Evolutionary conservation across 1,140 invertebrate species (phyloP).

Genomic region (Himalopsyche phryganea): DNA sequence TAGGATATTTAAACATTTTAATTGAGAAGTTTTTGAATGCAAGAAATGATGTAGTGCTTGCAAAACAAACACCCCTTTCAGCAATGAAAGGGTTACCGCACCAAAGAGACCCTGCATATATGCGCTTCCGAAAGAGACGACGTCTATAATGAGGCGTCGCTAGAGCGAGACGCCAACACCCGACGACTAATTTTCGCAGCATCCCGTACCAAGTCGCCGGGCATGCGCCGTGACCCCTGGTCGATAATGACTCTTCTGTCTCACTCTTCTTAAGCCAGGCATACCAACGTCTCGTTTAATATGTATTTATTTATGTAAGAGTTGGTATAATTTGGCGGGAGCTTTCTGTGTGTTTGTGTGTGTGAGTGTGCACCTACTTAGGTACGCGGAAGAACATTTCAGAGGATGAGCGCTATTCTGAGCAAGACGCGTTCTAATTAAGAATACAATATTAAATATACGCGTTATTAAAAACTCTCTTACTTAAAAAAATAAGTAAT

Average conservation of each 20-base stretch:
- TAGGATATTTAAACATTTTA: too few species aligned
- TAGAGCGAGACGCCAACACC: conserved; percentile 9
- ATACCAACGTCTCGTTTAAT: conserved; percentile 30
- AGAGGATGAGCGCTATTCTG: neutral
- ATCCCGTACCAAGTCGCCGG: conserved; percentile 7
- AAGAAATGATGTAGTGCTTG: too few species aligned
- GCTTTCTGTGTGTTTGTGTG: conserved; percentile 1
- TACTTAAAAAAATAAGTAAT: too few species aligned
- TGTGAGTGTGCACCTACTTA: conserved; percentile 4
- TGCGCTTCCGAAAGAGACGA: conserved; percentile 18
- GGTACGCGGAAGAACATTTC: neutral
- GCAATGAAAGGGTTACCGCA: neutral
- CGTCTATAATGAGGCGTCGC: conserved; percentile 20
- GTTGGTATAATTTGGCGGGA: conserved; percentile 27
- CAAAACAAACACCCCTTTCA: too few species aligned
- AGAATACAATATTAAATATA: too few species aligned
- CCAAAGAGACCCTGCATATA: neutral
- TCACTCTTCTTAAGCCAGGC: conserved; percentile 29
- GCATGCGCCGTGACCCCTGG: conserved; percentile 34
- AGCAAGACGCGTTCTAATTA: too few species aligned
- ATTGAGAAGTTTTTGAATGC: too few species aligned
- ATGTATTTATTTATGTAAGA: conserved; percentile 36
- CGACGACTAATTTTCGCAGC: conserved; percentile 31
- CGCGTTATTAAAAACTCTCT: too few species aligned
- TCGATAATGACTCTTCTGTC: conserved; percentile 34